Base-by-base conservation (phyloP, 2,888 invertebrate genomes). In the Anodontia alba region DNA sequence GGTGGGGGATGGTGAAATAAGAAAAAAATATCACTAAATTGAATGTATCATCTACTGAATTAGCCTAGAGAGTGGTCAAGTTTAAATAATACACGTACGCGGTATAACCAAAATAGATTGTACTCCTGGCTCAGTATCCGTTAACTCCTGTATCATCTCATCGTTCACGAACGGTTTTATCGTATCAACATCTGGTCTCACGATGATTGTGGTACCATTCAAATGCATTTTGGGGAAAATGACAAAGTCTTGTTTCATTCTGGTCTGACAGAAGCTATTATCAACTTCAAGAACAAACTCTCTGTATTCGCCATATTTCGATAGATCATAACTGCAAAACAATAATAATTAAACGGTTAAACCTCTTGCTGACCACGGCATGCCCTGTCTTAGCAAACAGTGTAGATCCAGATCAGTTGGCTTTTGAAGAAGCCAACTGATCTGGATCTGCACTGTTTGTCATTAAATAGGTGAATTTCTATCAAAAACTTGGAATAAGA, bases 181-280 rank as follows among this genome's bases (percentile, higher is more conserved):
- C 12, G 15, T 75, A 1, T 26, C 29, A 3, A 81, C 12, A 36
- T 86, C 75, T 0, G 86, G 86, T 43, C 62, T 75, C 33, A 86
- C 83, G 10, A 71, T 76, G 0, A 86, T 74, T 7, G 73, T 76
- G 3, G 86, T 81, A 20, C 69, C 80, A 26, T 86, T 86, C 20
- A 86, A 78, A 73, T 80, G 75, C 23, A 78, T 67, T 49, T 68
- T 71, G 7, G 86, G 86, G 54, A 86, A 86, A 17, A 86, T 81
- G 1, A 86, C 86, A 20, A 86, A 77, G 17, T 81, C 77, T 29
- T 72, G 76, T 42, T 78, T 57, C 46, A 83, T 49, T 7, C 73
- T 74, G 1, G 86, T 86, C 68, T 80, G 75, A 49, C 86, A 86
- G 20, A 72, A 54, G 1, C 43, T 26, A 36, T 83, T 66, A 49